Base-by-base conservation (phyloP, 2,888 invertebrate genomes). In the Glyphotaelius pellucidus region DNA sequence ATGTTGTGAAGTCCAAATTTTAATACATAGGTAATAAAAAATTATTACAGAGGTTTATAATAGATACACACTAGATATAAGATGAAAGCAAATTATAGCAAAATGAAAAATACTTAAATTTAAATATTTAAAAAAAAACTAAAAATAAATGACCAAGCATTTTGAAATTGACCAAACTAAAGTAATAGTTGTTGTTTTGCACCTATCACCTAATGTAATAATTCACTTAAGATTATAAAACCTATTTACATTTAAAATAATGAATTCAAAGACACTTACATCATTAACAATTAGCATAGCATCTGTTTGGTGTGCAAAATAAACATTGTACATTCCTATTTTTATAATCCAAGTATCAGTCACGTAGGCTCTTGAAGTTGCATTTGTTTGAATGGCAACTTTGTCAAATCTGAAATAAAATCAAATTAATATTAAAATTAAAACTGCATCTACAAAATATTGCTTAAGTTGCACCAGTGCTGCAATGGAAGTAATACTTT, bases 261-360 rank as follows among this genome's bases (percentile, higher is more conserved):
- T 25, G 15, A 32, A 32, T 35, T 83, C 11, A 25, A 83, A 25
- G 67, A 89, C 85, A 95, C 96, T 95, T 94, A 96, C 97, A 94
- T 97, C 97, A 93, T 97, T 97, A 31, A 98, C 97, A 79, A 98
- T 97, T 25, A 99, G 95, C 1, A 97, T 96, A 32, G 98, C 97
- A 95, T 99, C 98, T 94, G 96, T 96, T 95, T 99, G 99, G 94
- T 98, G 98, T 0, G 98, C 97, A 88, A 98, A 95, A 94, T 97
- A 95, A 1, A 99, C 95, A 93, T 95, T 96, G 94, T 99, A 98
- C 81, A 98, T 97, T 0, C 97, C 96, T 0, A 98, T 97, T 95
- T 98, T 98, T 89, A 99, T 96, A 38, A 99, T 97, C 98, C 99
- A 99, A 93, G 98, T 98, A 94, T 98, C 98, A 0, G 98, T 99